A percentile compares a stretch with the other conserved stretches of the same genome.
Conservation (phyloP, 2,888 invertebrate genomes). For the Celastrina argiolus region DNA sequence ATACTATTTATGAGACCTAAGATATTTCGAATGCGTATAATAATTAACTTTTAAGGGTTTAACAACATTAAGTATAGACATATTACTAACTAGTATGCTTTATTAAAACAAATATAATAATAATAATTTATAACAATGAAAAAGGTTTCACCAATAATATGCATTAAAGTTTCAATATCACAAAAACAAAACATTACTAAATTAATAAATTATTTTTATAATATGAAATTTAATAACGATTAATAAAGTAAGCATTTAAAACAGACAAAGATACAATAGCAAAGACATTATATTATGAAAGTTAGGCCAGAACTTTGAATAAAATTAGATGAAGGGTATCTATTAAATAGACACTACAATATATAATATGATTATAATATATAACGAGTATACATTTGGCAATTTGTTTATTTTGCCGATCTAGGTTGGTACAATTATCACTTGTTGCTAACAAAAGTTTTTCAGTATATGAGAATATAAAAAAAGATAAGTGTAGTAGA, state of each 20-base stretch:
- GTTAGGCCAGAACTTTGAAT: not conserved
- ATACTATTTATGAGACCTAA: too few relatives aligned
- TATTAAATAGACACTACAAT: too few relatives aligned
- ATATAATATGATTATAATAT: too few relatives aligned
- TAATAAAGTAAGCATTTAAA: constrained; percentile 2
- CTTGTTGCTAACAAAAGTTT: too few relatives aligned
- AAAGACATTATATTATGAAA: not conserved
- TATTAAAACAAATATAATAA: constrained; percentile 23
- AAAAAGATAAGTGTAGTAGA: too few relatives aligned
- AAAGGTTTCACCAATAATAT: constrained; percentile 23
- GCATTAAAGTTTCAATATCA: constrained; percentile 25
- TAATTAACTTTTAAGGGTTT: not conserved
- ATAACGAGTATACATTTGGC: too few relatives aligned
- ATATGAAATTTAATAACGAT: constrained; percentile 10
- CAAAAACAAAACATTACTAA: constrained; percentile 16
- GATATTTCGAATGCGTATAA: too few relatives aligned
- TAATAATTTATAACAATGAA: constrained; percentile 22
- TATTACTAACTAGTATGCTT: constrained; percentile 21
- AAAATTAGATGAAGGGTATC: too few relatives aligned
- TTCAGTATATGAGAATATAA: too few relatives aligned
- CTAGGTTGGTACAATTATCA: too few relatives aligned
- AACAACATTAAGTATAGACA: not conserved
- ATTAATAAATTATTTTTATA: constrained; percentile 5
- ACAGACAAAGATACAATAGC: constrained; percentile 16
- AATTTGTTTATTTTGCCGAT: too few relatives aligned